Base-by-base conservation (phyloP, 2,113 vertebrate species). In the Rutilus rutilus region DNA sequence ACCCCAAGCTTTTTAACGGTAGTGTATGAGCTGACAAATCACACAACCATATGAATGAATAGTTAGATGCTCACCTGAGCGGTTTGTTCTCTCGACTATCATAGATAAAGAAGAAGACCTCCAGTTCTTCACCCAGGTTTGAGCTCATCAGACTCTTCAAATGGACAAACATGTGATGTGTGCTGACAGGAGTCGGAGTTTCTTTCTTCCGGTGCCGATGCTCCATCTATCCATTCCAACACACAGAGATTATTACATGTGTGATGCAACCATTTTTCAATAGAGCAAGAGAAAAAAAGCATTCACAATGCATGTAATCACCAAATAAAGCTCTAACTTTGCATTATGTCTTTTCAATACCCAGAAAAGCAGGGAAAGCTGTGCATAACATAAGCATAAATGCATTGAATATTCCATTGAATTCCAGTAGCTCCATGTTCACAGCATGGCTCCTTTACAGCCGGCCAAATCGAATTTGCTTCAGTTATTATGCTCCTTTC, bases 141-240 rank as follows among this genome's bases (percentile, higher is more conserved):
- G 96, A 97, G 54, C 97, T 98, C 97, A 98, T 97, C 87, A 99
- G 93, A 86, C 98, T 99, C 90, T 99, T 99, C 91, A 99, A 96
- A 21, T 99, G 97, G 54, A 99, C 96, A 62, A 98, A 98, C 85
- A 99, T 94, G 87, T 99, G 98, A 91, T 99, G 98, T 69, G 96
- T 97, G 94, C 97, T 99, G 1, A 97, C 97, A 42, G 97, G 96
- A 1, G 95, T 92, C 0, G 97, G 94, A 0, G 97, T 96, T 64
- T 99, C 97, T 90, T 99, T 99, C 94, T 99, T 99, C 57, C 97
- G 93, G 89, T 99, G 98, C n/a, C 98, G 96, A 87, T 99, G 96
- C 76, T 99, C 98, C 98, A 99, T 99, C 98, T 99, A 64, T 30
- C 30, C 45, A 87, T 11, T 69, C 64, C 85, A 52, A 77, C 6